Evolutionary conservation across 2,888 invertebrate species (phyloP).

Genomic region (Eucera pruinosa): DNA sequence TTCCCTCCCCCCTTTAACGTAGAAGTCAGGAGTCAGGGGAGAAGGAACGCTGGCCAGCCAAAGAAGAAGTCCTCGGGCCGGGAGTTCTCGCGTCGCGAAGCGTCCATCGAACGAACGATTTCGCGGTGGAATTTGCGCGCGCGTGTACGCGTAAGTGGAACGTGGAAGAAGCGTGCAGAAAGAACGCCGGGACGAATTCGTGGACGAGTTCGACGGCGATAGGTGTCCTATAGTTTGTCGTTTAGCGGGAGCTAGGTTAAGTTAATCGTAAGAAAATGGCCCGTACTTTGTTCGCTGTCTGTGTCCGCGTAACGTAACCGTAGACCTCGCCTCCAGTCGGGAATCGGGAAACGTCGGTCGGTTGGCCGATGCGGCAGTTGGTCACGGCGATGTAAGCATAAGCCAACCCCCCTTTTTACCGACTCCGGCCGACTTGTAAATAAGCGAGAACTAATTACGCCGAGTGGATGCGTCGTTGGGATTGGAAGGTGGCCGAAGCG

Average conservation of each 20-base stretch:
- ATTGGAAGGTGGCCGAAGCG: too few relatives aligned
- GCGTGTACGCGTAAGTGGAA: too few relatives aligned
- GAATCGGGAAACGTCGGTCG: too few relatives aligned
- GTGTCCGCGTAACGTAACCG: conserved; percentile 61
- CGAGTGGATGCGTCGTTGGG: conserved; percentile 10
- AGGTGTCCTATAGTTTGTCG: conserved; percentile 9
- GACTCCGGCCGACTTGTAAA: conserved; percentile 50
- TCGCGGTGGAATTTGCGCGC: too few relatives aligned
- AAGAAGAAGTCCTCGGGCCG: conserved; percentile 69
- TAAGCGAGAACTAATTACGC: conserved; percentile 25
- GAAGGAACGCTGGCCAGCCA: conserved; percentile 65
- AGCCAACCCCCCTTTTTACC: not conserved
- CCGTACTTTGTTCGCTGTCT: conserved; percentile 59
- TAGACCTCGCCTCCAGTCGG: conserved; percentile 26
- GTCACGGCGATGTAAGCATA: too few relatives aligned
- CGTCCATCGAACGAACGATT: too few relatives aligned
- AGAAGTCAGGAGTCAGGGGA: not conserved
- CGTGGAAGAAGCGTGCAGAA: too few relatives aligned
- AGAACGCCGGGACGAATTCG: too few relatives aligned
- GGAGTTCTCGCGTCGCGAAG: too few relatives aligned
- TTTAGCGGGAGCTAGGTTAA: conserved; percentile 18
- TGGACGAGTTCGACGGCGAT: too few relatives aligned
- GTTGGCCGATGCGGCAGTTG: too few relatives aligned
- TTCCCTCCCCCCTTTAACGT: too few relatives aligned
- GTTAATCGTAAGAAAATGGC: conserved; percentile 39